A percentile compares a stretch with the other conserved stretches of the same genome.
phyloP scores from a whole-genome alignment of 2,888 invertebrate genomes.

The Trachelus troglodyta region DNA sequence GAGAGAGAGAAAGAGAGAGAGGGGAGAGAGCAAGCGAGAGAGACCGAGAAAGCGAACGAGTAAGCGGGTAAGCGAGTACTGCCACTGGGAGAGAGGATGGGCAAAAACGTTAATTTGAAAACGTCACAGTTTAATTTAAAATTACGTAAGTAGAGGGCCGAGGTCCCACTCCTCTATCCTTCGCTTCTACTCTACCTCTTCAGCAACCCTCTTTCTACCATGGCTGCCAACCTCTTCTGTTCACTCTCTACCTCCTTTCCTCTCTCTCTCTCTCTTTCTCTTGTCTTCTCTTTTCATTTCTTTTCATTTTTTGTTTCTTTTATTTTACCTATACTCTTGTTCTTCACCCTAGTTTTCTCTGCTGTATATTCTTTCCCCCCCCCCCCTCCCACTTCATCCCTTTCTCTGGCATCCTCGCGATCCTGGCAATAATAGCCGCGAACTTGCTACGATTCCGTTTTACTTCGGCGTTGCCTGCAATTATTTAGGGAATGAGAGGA shows the following conservation, averaged over 20 bases:
- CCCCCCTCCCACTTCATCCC: not conserved
- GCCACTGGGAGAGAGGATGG: constrained; percentile 32
- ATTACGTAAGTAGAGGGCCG: constrained; percentile 60
- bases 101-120: constrained; percentile 67
- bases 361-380: not conserved
- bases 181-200: constrained; percentile 1
- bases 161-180: constrained; percentile 2
- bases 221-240: not conserved
- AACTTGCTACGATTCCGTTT: constrained; percentile 44
- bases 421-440: constrained; percentile 51
- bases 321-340: not conserved
- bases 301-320: not conserved
- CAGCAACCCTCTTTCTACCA: not conserved
- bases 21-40: constrained; percentile 20
- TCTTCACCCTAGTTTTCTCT: not conserved
- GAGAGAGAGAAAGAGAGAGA: constrained; percentile 11
- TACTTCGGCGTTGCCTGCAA: constrained; percentile 36
- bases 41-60: constrained; percentile 14
- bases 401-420: constrained; percentile 39
- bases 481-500: constrained; percentile 49
- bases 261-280: constrained; percentile 12
- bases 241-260: constrained; percentile 15
- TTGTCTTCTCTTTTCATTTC: constrained; percentile 11
- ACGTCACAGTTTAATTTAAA: constrained; percentile 66
- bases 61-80: constrained; percentile 5